Evolutionary conservation across 2,113 vertebrate species (phyloP), one percentile per base, ranked within the genome.

Genomic region (Semnornis frantzii): DNA sequence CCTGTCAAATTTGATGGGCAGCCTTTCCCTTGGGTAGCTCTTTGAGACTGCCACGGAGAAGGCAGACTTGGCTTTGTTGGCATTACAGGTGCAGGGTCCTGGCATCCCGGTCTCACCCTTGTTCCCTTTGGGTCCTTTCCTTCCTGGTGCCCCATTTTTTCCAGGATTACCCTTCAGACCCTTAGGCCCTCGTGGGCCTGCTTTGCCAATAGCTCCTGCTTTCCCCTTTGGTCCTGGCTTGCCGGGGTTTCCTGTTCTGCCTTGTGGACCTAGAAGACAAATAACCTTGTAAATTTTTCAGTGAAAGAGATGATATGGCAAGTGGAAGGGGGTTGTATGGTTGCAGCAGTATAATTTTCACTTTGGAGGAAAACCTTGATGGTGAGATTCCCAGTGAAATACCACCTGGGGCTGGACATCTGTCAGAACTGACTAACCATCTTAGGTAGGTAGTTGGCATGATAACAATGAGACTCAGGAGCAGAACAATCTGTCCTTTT

Each of bases 41-140:
- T 98, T 98, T 42, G 98, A 99, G 90, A 99, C 97, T 0, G 99
- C 99, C 81, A 99, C 99, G 0, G 99, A 99, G 96, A 99, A 99
- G 62, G 99, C 99, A 0, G 99, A 99, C 42, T 97, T 98, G 81
- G 98, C 98, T 13, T 68, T 95, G n/a, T 84, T 96, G 55, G 92
- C 95, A 0, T 97, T 95, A 33, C 99, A 99, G 89, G 97, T 98
- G 92, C 99, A 99, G 82, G 98, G 98, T 3, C 99, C 99, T 0
- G 98, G 97, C 89, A 97, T 93, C 57, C 99, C 99, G 0, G 92
- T 76, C 11, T 98, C 97, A 0, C 99, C 99, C 15, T 50, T 79
- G 65, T 97, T 98, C 42, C 99, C 99, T 34, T 93, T 85, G 37
- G 98, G 98, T 18, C 99, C 99, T 85, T 99, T 99, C 65, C 85